Percentiles rank a stretch among this genome's conserved stretches.
These are phyloP conservation scores for Lacerta viridis DNA, from an alignment of 2,797 vertebrate species.

Conservation along the genomic window DNA sequence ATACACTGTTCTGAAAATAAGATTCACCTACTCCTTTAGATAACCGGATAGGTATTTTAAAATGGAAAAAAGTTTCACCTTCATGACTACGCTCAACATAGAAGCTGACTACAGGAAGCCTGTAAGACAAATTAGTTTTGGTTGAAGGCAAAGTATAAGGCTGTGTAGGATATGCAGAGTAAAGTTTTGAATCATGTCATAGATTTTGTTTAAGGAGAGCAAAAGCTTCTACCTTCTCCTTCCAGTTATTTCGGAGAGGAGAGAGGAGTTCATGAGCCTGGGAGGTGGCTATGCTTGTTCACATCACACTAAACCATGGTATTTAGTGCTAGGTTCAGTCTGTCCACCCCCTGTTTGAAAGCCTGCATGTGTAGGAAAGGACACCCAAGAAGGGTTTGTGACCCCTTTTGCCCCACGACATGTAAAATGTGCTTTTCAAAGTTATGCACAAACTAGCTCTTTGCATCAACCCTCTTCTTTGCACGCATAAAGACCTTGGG, in stretches of 20 bases:
- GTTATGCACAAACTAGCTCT: neutral
- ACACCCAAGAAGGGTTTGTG: no score
- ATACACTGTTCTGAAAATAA: conserved; percentile 26
- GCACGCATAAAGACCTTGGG: neutral
- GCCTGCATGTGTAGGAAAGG: neutral
- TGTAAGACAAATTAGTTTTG: neutral
- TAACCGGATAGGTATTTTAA: conserved; percentile 24
- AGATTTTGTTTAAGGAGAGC: no score
- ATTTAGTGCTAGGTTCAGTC: no score
- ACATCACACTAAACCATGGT: no score
- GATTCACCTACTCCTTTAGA: conserved; percentile 33
- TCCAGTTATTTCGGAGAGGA: no score
- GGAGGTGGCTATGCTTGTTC: no score
- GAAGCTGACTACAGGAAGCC: conserved; percentile 24
- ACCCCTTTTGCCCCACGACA: neutral
- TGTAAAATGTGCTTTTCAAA: neutral
- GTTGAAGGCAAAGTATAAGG: neutral
- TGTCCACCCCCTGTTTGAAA: neutral
- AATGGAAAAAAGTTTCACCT: no score
- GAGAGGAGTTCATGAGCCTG: no score
- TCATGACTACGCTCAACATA: neutral
- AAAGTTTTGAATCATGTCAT: conserved; percentile 3
- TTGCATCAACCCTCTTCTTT: no score
- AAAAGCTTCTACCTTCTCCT: no score
- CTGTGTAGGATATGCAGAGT: neutral